phyloP scores from a whole-genome alignment of 1,140 invertebrate species.

The Zaprionus nigranus region DNA sequence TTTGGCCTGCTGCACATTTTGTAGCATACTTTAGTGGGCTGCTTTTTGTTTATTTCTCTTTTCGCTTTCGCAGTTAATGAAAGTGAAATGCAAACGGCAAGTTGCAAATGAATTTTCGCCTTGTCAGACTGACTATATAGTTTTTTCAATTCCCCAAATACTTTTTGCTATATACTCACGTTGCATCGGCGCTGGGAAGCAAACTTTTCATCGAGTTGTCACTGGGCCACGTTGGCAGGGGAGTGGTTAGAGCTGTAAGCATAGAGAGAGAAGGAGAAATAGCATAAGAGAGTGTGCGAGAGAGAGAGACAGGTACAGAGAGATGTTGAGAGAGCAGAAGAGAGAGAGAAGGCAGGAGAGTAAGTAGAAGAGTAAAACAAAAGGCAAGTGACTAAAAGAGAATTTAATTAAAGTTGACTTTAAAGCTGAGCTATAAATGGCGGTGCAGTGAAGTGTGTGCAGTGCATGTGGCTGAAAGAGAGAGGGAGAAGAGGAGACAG shows the following conservation, averaged over 20 bases:
- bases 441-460: slow-evolving; percentile 32
- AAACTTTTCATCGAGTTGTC: slow-evolving; percentile 71
- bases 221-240: slow-evolving; percentile 50
- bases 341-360: not conserved
- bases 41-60: no score
- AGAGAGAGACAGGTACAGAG: not conserved
- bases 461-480: not conserved
- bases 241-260: slow-evolving; percentile 13
- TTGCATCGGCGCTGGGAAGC: slow-evolving; percentile 61
- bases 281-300: not conserved
- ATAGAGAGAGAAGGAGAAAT: not conserved
- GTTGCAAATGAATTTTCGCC: slow-evolving; percentile 13
- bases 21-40: slow-evolving; percentile 34
- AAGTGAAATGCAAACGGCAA: slow-evolving; percentile 39
- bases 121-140: no score
- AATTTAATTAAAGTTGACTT: slow-evolving; percentile 64
- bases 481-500: not conserved
- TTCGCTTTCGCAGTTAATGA: slow-evolving; percentile 23
- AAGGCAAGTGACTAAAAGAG: slow-evolving; percentile 19
- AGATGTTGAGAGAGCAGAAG: not conserved
- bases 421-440: slow-evolving; percentile 39
- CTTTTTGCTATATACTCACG: slow-evolving; percentile 56
- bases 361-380: not conserved
- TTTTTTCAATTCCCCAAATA: no score
- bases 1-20: slow-evolving; percentile 2